phyloP scores from a whole-genome alignment of 1,140 invertebrate genomes.

The Ladona fulva region DNA sequence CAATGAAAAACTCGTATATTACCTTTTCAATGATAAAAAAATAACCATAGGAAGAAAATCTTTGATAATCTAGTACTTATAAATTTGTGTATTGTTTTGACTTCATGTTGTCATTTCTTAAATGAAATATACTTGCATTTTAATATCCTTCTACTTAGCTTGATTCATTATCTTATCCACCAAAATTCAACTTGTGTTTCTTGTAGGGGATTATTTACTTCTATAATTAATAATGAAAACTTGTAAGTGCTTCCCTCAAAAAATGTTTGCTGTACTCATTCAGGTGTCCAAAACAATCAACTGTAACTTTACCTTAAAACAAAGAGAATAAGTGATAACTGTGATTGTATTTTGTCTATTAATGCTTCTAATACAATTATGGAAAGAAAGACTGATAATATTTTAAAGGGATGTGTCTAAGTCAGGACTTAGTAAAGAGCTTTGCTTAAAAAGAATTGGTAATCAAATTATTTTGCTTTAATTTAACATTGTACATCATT shows the following conservation, averaged over 20 bases:
- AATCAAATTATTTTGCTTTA: background rate
- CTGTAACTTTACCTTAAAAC: background rate
- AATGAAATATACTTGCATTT: no score
- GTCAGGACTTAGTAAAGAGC: background rate
- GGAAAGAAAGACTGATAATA: slow-evolving; percentile 2
- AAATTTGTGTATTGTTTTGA: no score
- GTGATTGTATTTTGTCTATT: slow-evolving; percentile 5
- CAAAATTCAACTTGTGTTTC: no score
- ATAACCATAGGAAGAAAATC: no score
- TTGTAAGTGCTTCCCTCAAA: background rate
- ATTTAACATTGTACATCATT: background rate
- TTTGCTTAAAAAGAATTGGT: background rate
- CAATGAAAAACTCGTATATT: no score
- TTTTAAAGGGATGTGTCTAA: background rate
- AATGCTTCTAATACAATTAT: slow-evolving; percentile 2
- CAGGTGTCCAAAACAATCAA: slow-evolving; percentile 2
- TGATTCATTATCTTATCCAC: no score
- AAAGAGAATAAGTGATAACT: background rate
- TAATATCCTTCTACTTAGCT: no score
- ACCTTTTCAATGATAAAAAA: no score
- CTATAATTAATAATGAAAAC: background rate
- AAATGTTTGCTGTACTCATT: background rate
- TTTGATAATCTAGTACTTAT: no score
- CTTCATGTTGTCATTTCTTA: no score
- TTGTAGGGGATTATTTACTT: no score